Percentiles rank a stretch among this genome's conserved stretches.
phyloP scores from a whole-genome alignment of 2,113 vertebrate species.

The Gallinago jamesoni region DNA sequence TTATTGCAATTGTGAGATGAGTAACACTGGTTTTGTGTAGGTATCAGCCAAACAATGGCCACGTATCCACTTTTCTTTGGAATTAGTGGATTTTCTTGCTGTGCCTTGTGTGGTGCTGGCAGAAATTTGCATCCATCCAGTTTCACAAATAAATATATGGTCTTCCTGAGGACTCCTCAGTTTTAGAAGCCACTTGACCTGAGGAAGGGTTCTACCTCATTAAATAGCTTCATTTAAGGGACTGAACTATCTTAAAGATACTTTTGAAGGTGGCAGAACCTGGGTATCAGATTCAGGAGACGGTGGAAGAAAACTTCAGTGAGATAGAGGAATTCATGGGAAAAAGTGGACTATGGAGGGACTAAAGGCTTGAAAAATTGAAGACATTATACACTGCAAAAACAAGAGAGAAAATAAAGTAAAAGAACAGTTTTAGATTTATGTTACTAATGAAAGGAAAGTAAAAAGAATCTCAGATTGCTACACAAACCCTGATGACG shows the following conservation, averaged over 20 bases:
- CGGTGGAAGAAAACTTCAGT: background rate
- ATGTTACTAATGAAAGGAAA: background rate
- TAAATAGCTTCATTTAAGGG: background rate
- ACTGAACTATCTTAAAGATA: background rate
- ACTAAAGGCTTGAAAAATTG: background rate
- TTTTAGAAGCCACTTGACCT: conserved; percentile 11
- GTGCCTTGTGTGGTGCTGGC: background rate
- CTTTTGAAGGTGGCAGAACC: background rate
- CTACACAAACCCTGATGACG: background rate
- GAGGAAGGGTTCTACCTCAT: background rate
- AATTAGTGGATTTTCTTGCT: background rate
- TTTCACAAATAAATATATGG: background rate
- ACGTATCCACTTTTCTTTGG: background rate
- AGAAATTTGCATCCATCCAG: background rate
- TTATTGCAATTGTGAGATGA: background rate
- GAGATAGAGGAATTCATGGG: background rate
- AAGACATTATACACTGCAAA: background rate
- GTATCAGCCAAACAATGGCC: background rate
- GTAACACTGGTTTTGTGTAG: background rate
- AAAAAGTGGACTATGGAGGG: background rate
- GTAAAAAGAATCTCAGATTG: background rate
- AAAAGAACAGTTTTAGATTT: background rate
- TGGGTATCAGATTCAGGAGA: background rate
- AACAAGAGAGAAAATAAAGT: background rate
- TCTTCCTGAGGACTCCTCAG: background rate